These are phyloP conservation scores for Pelobates fuscus DNA, from an alignment of 2,113 vertebrate genomes.

Conservation along the genomic window DNA sequence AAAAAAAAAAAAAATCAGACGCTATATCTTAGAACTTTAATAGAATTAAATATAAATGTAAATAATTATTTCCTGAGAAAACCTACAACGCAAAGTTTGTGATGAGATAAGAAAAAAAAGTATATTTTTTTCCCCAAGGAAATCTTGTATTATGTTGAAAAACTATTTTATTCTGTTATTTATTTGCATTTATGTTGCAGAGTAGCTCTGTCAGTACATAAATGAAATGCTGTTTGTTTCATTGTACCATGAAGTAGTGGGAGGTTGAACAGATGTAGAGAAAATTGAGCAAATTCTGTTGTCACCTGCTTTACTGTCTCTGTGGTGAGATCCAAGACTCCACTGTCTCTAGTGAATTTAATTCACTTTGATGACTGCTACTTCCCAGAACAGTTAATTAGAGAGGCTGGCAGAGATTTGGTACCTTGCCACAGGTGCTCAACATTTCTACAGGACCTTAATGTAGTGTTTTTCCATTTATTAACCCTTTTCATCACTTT, in stretches of 20 bases:
- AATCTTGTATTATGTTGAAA: background rate
- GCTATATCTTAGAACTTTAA: too few species aligned
- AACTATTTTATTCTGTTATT: background rate
- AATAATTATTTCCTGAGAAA: too few species aligned
- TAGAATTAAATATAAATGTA: too few species aligned
- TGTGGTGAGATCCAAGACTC: constrained; percentile 40
- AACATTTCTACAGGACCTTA: constrained; percentile 54
- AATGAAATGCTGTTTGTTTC: constrained; percentile 41
- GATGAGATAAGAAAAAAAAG: too few species aligned
- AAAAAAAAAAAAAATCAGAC: too few species aligned
- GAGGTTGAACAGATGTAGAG: constrained; percentile 46
- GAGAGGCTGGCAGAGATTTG: constrained; percentile 52
- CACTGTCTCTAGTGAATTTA: constrained; percentile 50
- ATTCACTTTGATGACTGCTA: constrained; percentile 56
- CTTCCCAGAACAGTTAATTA: constrained; percentile 67
- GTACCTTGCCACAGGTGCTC: constrained; percentile 58
- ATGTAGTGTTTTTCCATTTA: constrained; percentile 53
- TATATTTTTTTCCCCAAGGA: background rate
- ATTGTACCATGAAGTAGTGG: constrained; percentile 49
- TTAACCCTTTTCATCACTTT: constrained; percentile 25
- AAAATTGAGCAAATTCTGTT: constrained; percentile 47
- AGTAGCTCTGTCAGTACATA: constrained; percentile 29
- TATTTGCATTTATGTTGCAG: constrained; percentile 17
- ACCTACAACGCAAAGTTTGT: too few species aligned
- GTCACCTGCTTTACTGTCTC: constrained; percentile 42